phyloP scores from a whole-genome alignment of 2,113 vertebrate genomes.

The Gobiocypris rarus region DNA sequence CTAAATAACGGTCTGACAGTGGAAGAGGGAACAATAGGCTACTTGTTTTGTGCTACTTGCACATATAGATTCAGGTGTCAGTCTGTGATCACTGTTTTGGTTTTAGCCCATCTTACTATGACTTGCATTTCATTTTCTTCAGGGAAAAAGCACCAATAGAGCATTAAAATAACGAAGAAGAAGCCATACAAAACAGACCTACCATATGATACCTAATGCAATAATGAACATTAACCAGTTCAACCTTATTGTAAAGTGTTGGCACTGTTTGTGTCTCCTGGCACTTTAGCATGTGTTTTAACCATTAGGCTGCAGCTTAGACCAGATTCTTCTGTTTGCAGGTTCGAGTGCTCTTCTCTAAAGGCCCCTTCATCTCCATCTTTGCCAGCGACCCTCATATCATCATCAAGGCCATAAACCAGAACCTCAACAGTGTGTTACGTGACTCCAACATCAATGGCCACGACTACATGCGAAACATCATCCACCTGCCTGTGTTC shows the following conservation, averaged over 20 bases:
- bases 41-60: neutral
- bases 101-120: neutral
- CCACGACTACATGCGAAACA: slow-evolving; percentile 98
- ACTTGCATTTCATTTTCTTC: too few relatives aligned
- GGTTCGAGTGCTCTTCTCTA: slow-evolving; percentile 96
- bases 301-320: neutral
- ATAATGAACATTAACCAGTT: too few relatives aligned
- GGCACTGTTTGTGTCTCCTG: too few relatives aligned
- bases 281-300: neutral
- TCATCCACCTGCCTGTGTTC: slow-evolving; percentile 95
- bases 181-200: neutral
- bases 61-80: neutral
- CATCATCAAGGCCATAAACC: slow-evolving; percentile 99
- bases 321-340: slow-evolving; percentile 61
- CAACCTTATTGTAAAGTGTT: too few relatives aligned
- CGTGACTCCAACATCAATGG: slow-evolving; percentile 99
- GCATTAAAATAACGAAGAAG: neutral
- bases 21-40: neutral
- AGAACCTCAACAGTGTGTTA: slow-evolving; percentile 97
- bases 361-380: slow-evolving; percentile 96
- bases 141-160: too few relatives aligned
- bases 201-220: neutral
- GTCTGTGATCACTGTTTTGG: neutral
- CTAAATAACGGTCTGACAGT: neutral
- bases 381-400: slow-evolving; percentile 99